These are phyloP conservation scores for Sylvicapra grimmia DNA, from an alignment of 2,113 vertebrate genomes.

Conservation along the genomic window DNA sequence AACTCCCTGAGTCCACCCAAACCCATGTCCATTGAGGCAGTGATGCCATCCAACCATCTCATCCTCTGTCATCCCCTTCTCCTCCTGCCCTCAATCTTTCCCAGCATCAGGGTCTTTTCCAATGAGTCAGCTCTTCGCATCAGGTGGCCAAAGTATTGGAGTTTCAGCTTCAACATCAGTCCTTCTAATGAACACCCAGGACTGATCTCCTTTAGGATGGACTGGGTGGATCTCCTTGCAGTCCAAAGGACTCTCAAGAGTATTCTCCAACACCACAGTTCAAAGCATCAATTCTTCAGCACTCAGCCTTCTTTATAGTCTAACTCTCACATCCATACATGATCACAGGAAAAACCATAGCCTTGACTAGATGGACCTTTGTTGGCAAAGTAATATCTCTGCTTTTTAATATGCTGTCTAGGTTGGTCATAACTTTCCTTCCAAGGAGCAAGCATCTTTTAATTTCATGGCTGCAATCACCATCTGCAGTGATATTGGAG, in stretches of 20 bases:
- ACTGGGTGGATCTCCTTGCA: background rate
- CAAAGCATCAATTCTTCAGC: background rate
- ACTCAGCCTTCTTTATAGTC: background rate
- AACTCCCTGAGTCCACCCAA: background rate
- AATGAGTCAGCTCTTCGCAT: background rate
- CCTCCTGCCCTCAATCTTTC: background rate
- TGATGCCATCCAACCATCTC: background rate
- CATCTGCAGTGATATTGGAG: background rate
- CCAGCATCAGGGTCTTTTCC: background rate
- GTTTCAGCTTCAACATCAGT: background rate
- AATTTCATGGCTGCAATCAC: background rate
- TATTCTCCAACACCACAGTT: background rate
- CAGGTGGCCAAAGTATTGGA: background rate
- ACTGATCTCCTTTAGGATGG: background rate
- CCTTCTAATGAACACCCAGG: background rate
- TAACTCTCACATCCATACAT: background rate
- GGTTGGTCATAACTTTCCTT: background rate
- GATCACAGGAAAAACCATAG: background rate
- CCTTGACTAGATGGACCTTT: background rate
- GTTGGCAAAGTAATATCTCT: background rate
- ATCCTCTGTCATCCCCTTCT: background rate
- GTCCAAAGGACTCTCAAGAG: background rate
- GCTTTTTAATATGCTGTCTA: background rate
- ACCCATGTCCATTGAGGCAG: background rate
- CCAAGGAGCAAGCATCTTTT: background rate